Evolutionary conservation across 92 coral and sea anemone genomes (phyloP), one percentile per base, ranked within the genome.

Genomic region (Heteractis magnifica): DNA sequence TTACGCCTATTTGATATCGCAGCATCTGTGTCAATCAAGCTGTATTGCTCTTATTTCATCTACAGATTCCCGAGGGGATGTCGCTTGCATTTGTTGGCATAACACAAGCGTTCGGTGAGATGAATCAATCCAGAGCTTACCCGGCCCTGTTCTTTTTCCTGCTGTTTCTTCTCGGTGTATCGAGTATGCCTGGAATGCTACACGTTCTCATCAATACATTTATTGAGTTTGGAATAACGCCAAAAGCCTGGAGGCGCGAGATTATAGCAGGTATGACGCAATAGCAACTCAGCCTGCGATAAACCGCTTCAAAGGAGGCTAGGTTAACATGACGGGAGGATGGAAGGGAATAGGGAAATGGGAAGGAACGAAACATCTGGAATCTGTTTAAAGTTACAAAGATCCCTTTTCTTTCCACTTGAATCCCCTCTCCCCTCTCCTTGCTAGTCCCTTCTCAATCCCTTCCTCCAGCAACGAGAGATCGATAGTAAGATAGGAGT

Each of bases 31-130:
- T 34, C 44, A 34, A 2, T 14, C 1, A 44, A 49, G 21, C 56
- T 58, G 7, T 8, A 14, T 60, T 48, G 3, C 55, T 12, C 49
- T 52, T 21, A 1, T 14, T 62, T 48, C 0, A 34, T 15, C 71
- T 76, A 21, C 81, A 97, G 99, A 89, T 97, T 84, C 94, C 98
- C 12, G 90, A 91, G 5, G 99, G 99, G 18, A 88, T 91, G 71
- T 91, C 98, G n/a, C 75, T 97, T 34, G 99, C 93, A 44, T 97
- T 97, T 77, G 91, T 94, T 48, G 99, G 95, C 18, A 89, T 97
- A 87, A 94, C 94, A 59, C 97, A 92, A 56, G 90, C 96, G 6
- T 94, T 97, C 56, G 88, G 89, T 44, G 83, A 92, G 81, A 90
- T 97, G 87, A 51, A 85, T 16, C 72, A 51, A 6, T 65, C 73